These are phyloP conservation scores for Ochotona princeps DNA, from an alignment of 2,113 vertebrate genomes.

Conservation along the genomic window DNA sequence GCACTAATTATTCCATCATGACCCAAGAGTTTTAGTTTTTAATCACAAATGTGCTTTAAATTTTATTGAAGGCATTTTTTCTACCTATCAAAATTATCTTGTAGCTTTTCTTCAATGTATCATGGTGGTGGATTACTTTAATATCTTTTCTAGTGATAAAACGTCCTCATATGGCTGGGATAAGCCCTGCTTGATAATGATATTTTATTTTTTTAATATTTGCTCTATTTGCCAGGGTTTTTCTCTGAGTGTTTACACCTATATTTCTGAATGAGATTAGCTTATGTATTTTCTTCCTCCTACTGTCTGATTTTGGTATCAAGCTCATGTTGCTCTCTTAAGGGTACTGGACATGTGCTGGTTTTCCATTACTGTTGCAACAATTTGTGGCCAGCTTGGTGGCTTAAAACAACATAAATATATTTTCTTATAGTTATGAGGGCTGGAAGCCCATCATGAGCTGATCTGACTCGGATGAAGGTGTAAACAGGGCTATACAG, in stretches of 20 bases:
- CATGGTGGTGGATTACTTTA: constrained; percentile 69
- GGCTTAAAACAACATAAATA: constrained; percentile 18
- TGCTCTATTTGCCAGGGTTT: constrained; percentile 25
- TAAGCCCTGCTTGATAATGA: constrained; percentile 51
- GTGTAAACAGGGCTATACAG: background rate
- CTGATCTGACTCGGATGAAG: background rate
- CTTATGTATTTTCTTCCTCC: background rate
- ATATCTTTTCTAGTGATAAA: constrained; percentile 71
- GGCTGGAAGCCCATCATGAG: background rate
- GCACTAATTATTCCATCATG: constrained; percentile 54
- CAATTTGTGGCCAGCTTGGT: background rate
- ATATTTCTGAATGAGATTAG: background rate
- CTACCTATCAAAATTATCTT: constrained; percentile 55
- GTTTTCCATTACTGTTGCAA: background rate
- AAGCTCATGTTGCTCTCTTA: background rate
- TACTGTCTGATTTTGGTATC: constrained; percentile 22
- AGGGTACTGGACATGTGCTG: background rate
- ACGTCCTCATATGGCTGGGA: constrained; percentile 30
- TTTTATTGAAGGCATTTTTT: constrained; percentile 61
- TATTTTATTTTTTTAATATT: constrained; percentile 46
- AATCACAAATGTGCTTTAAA: constrained; percentile 66
- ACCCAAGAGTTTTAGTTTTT: constrained; percentile 47
- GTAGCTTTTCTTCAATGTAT: constrained; percentile 63
- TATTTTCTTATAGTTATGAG: background rate
- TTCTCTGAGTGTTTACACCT: background rate